phyloP scores from a whole-genome alignment of 2,113 vertebrate genomes.

The Calypte anna region DNA sequence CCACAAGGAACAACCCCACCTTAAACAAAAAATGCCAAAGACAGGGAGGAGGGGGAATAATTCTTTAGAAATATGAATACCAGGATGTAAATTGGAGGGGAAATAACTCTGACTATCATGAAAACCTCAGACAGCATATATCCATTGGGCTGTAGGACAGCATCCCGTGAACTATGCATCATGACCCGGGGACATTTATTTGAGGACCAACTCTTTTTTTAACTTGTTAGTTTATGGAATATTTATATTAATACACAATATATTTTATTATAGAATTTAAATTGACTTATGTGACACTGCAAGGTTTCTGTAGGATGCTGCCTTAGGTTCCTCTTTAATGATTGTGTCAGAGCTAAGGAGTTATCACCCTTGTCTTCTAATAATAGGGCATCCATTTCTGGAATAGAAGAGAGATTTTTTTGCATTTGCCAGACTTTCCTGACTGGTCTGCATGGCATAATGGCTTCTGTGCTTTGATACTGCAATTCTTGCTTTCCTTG shows the following conservation, averaged over 20 bases:
- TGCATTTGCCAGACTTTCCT: neutral
- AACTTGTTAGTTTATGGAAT: neutral
- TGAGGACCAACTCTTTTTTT: neutral
- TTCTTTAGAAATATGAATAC: constrained; percentile 28
- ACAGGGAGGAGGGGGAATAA: neutral
- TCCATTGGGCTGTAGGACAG: neutral
- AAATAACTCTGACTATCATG: neutral
- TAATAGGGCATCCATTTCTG: neutral
- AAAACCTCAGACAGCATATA: neutral
- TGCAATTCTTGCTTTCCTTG: neutral
- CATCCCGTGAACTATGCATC: neutral
- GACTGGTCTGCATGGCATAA: neutral
- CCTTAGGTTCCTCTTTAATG: neutral
- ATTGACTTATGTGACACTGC: neutral
- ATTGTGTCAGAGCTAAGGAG: neutral
- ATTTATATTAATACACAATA: neutral
- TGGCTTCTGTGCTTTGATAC: neutral
- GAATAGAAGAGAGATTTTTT: neutral
- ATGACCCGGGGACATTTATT: neutral
- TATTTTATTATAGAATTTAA: neutral
- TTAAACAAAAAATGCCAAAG: constrained; percentile 43
- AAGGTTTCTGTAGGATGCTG: neutral
- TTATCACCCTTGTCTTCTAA: neutral
- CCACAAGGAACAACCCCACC: constrained; percentile 47
- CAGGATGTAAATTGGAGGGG: constrained; percentile 37